These are phyloP conservation scores for Hyposmocoma kahamanoa DNA, from an alignment of 1,140 invertebrate genomes.

Conservation along the genomic window DNA sequence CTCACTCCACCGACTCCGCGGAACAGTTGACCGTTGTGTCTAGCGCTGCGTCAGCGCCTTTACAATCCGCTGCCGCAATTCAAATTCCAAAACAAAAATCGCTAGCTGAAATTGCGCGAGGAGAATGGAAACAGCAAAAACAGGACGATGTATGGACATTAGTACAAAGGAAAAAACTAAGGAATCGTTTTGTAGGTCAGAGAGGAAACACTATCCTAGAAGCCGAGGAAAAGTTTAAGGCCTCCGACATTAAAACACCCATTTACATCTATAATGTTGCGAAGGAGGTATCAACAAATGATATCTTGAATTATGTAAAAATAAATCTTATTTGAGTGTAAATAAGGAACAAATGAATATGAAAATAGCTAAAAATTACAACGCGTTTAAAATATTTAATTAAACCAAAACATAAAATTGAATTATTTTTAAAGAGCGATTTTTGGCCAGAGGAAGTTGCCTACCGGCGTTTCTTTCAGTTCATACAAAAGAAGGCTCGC, in stretches of 20 bases:
- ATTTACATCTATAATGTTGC: constrained; percentile 8
- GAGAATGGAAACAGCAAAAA: not conserved
- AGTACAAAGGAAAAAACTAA: constrained; percentile 2
- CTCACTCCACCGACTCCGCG: no score
- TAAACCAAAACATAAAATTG: not conserved
- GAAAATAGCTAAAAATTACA: constrained; percentile 4
- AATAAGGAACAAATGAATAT: constrained; percentile 1
- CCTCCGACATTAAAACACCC: not conserved
- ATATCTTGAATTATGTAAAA: constrained; percentile 3
- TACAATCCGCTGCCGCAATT: no score
- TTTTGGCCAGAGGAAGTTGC: constrained; percentile 4
- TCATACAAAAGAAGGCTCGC: no score
- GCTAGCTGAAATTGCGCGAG: not conserved
- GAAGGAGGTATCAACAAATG: constrained; percentile 1
- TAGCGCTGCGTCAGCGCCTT: no score
- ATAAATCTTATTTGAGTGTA: not conserved
- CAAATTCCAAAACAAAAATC: not conserved
- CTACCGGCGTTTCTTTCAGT: not conserved
- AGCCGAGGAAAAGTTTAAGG: constrained; percentile 1
- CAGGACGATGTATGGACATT: not conserved
- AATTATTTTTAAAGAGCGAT: not conserved
- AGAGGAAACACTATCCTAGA: constrained; percentile 1
- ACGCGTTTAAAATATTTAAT: constrained; percentile 7
- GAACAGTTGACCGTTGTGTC: no score
- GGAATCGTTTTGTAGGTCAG: constrained; percentile 4